Base-by-base conservation (phyloP, 2,888 invertebrate genomes). In the Sthenelais limicola region DNA sequence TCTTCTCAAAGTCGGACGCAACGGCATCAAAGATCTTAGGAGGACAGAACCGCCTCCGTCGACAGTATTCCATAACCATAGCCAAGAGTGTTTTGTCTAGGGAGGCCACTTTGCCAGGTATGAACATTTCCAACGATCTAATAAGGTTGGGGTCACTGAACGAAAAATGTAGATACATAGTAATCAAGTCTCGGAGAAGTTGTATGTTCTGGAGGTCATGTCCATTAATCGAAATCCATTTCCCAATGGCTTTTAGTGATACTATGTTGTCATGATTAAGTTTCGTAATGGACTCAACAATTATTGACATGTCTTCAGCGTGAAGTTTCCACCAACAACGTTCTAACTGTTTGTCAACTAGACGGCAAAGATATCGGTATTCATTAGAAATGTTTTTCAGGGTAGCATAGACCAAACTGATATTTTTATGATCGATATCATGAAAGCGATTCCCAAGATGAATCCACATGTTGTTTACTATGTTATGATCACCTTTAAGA, bases 391-490 rank as follows among this genome's bases (percentile, higher is more conserved):
- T 38, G 43, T 77, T 68, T 15, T 47, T 90, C 28, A 93, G 81
- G 38, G 91, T 87, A 79, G 88, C 87, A 82, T 91, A 92, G 18
- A 93, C 86, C 33, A 89, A 82, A 0, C 90, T 88, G 73, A 93
- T 89, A 82, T 92, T 91, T 12, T 85, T 86, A 73, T 90, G 90
- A 84, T 90, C 87, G 49, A 93, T 91, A 33, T 91, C 90, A 43
- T 88, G 83, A 78, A 91, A 90, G 71, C 89, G 90, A 74, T 90
- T 90, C 26, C 90, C 86, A 79, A 93, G 90, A 12, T 92, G 92
- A 73, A 91, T 88, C 93, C 93, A 93, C 48, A 93, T 85, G 82
- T 91, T 91, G 79, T 93, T 92, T 73, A 91, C 89, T 9, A 82
- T 78, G 18, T 89, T 89, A 30, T 90, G 89, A 32, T 88, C 86